These are phyloP conservation scores for Patella pellucida DNA, from an alignment of 2,888 invertebrate species.

Conservation along the genomic window DNA sequence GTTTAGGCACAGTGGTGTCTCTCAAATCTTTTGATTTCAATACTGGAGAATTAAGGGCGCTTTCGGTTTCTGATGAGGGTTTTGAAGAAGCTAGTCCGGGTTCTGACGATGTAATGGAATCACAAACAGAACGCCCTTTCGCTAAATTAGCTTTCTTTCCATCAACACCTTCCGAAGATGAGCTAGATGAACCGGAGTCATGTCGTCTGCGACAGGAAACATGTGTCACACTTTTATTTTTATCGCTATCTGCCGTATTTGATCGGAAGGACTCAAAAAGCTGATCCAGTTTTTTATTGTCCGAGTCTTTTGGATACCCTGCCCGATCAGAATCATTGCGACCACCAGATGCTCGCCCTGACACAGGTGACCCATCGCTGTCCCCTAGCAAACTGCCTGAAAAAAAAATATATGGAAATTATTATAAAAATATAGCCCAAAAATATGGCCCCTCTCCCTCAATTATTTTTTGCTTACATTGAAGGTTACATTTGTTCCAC, in stretches of 20 bases:
- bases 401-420: not conserved
- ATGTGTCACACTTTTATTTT: slow-evolving; percentile 22
- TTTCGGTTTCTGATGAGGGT: slow-evolving; percentile 23
- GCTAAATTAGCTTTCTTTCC: not conserved
- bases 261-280: slow-evolving; percentile 46
- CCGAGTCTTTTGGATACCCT: slow-evolving; percentile 53
- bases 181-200: slow-evolving; percentile 25
- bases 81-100: not conserved
- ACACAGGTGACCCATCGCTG: not conserved
- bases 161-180: slow-evolving; percentile 16
- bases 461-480: too few relatives aligned
- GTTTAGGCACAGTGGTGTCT: slow-evolving; percentile 11
- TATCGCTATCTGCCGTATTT: slow-evolving; percentile 19
- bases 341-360: not conserved
- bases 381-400: not conserved
- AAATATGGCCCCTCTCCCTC: too few relatives aligned
- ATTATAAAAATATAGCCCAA: not conserved
- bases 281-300: slow-evolving; percentile 50
- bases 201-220: slow-evolving; percentile 32
- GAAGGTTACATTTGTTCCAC: too few relatives aligned
- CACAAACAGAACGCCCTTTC: not conserved
- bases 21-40: not conserved
- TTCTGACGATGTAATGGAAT: slow-evolving; percentile 1
- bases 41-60: slow-evolving; percentile 15
- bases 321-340: slow-evolving; percentile 22